Percentiles rank a stretch among this genome's conserved stretches.
phyloP scores from a whole-genome alignment of 2,797 vertebrate species.

The Propithecus deckenii region DNA sequence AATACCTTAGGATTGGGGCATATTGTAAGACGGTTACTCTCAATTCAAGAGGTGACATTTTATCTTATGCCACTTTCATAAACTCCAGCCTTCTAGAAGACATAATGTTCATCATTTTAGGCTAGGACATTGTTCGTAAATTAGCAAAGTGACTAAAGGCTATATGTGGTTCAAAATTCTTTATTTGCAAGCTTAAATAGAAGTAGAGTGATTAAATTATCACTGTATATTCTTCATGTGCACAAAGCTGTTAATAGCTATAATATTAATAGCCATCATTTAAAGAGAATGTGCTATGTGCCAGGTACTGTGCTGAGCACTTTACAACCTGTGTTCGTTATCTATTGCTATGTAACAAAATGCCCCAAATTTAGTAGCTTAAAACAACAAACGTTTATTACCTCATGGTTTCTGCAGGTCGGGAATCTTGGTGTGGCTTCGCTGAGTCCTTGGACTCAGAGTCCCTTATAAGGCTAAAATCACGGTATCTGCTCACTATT shows the following conservation, averaged over 20 bases:
- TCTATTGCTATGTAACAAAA: conserved; percentile 6
- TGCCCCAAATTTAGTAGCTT: conserved; percentile 13
- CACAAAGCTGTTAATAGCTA: neutral
- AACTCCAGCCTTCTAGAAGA: neutral
- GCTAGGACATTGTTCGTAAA: neutral
- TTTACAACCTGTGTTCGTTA: neutral
- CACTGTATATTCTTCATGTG: neutral
- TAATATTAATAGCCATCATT: neutral
- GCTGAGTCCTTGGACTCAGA: neutral
- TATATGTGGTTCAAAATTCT: neutral
- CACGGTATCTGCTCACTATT: neutral
- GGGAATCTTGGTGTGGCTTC: neutral
- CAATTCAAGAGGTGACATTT: neutral
- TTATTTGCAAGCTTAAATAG: conserved; percentile 28
- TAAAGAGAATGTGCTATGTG: neutral
- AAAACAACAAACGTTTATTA: neutral
- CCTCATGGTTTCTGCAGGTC: neutral
- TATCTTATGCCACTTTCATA: neutral
- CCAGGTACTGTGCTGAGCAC: neutral
- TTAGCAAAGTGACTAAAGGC: neutral
- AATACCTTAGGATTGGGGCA: neutral
- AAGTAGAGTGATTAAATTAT: neutral
- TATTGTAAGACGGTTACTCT: neutral
- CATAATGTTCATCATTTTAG: neutral
- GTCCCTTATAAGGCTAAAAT: neutral